A percentile compares a stretch with the other conserved stretches of the same genome.
Conservation (phyloP, 1,140 invertebrate genomes). For the Drosophila quadrilineata region DNA sequence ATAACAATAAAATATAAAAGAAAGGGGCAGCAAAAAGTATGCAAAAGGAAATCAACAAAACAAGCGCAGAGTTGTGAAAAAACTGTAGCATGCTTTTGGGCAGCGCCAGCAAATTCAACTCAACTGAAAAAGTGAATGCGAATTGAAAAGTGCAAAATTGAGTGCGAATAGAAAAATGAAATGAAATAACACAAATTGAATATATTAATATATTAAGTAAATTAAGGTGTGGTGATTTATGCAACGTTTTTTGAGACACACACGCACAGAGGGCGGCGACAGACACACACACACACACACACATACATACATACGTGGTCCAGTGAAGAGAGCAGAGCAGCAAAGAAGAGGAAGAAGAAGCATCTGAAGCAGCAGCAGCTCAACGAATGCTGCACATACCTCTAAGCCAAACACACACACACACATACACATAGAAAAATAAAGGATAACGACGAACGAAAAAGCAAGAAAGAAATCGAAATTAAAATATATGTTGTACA, state of each 20-base stretch:
- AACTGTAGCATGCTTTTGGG: conserved; percentile 45
- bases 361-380: conserved; percentile 7
- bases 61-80: conserved; percentile 29
- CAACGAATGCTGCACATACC: conserved; percentile 58
- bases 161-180: conserved; percentile 7
- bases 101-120: conserved; percentile 8
- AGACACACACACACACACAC: conserved; percentile 14
- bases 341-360: conserved; percentile 4
- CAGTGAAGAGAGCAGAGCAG: conserved; percentile 4
- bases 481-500: conserved; percentile 70
- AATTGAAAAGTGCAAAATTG: background rate
- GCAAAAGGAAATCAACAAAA: conserved; percentile 30
- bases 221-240: conserved; percentile 81
- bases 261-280: conserved; percentile 3
- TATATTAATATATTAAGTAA: conserved; percentile 77
- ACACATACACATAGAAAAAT: conserved; percentile 47
- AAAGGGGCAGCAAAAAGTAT: conserved; percentile 19
- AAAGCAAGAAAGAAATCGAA: conserved; percentile 77
- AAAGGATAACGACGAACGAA: conserved; percentile 61
- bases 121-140: conserved; percentile 5
- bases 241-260: conserved; percentile 72
- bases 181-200: conserved; percentile 24
- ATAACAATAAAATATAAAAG: background rate
- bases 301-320: conserved; percentile 18
- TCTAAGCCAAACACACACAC: conserved; percentile 45